phyloP scores from a whole-genome alignment of 1,140 invertebrate species.

The Dinoponera quadriceps region DNA sequence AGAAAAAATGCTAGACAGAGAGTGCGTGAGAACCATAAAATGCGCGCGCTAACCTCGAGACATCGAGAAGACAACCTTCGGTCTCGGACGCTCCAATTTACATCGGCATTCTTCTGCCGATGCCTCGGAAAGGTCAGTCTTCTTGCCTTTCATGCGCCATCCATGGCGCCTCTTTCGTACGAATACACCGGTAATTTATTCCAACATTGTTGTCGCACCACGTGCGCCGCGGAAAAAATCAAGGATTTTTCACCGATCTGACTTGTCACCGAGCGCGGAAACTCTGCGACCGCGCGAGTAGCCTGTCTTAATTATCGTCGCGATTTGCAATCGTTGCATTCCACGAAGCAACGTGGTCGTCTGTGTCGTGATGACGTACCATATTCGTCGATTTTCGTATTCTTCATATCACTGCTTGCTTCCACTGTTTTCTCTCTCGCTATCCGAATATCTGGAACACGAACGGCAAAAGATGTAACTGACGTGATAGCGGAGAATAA shows the following conservation, averaged over 20 bases:
- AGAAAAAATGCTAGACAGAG: constrained; percentile 57
- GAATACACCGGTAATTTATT: constrained; percentile 5
- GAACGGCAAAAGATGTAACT: constrained; percentile 26
- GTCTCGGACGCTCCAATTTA: constrained; percentile 38
- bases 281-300: too few relatives aligned
- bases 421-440: constrained; percentile 46
- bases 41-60: constrained; percentile 72
- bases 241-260: constrained; percentile 6
- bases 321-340: too few relatives aligned
- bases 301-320: too few relatives aligned
- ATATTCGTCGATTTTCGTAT: constrained; percentile 76
- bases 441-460: constrained; percentile 68
- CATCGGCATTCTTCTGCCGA: constrained; percentile 54
- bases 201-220: not conserved
- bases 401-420: constrained; percentile 77
- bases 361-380: constrained; percentile 70
- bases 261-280: not conserved
- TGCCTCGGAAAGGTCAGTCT: constrained; percentile 53
- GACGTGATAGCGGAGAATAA: too few relatives aligned
- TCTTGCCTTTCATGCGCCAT: constrained; percentile 53
- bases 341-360: too few relatives aligned
- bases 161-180: constrained; percentile 1
- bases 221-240: not conserved
- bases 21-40: constrained; percentile 63
- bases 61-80: constrained; percentile 70